Percentiles rank a stretch among this genome's conserved stretches.
These are phyloP conservation scores for Pitta sordida DNA, from an alignment of 2,113 vertebrate species.

Conservation along the genomic window DNA sequence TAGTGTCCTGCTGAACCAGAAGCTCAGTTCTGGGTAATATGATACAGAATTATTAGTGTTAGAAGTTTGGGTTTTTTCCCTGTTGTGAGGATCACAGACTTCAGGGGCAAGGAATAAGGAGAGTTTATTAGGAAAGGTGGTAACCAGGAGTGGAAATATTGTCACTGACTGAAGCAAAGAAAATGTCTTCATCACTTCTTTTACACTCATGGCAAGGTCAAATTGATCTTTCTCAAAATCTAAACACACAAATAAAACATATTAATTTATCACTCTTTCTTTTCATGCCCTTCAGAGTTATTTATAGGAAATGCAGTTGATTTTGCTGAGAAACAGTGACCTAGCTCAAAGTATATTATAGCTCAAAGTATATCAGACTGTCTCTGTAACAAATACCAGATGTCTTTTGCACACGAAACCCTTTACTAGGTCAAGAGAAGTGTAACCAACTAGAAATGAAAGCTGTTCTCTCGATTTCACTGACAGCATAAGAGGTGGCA, in stretches of 20 bases:
- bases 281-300: neutral
- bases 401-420: neutral
- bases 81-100: neutral
- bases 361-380: neutral
- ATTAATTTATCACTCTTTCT: neutral
- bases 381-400: neutral
- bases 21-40: neutral
- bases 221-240: neutral
- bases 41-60: neutral
- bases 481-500: neutral
- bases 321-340: neutral
- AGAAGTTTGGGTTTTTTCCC: neutral
- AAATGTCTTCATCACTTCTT: neutral
- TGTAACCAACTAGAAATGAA: neutral
- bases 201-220: neutral
- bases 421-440: neutral
- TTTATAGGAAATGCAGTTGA: neutral
- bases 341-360: neutral
- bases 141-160: neutral
- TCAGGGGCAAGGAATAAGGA: neutral
- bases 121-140: neutral
- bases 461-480: neutral
- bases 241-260: neutral
- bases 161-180: neutral
- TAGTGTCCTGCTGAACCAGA: neutral